These are phyloP conservation scores for Rallus crepitans DNA, from an alignment of 2,797 vertebrate genomes.

Conservation along the genomic window DNA sequence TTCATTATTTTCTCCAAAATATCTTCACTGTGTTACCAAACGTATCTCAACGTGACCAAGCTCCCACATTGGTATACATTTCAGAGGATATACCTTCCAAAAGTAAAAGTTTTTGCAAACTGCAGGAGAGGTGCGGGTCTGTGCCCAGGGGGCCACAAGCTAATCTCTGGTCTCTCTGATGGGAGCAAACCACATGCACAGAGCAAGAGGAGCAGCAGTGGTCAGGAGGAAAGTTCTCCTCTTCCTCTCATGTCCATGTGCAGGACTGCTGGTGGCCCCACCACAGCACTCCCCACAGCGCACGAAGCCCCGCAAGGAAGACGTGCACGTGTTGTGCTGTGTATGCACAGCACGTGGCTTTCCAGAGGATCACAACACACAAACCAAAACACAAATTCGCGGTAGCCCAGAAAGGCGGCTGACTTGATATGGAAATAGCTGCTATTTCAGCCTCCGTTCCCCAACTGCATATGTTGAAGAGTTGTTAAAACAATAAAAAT, in stretches of 20 bases:
- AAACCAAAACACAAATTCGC: background rate
- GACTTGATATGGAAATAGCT: slow-evolving; percentile 27
- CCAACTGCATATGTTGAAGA: background rate
- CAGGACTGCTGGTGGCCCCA: background rate
- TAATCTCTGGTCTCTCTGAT: accelerated
- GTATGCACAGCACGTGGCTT: background rate
- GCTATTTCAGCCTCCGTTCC: background rate
- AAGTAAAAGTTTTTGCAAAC: background rate
- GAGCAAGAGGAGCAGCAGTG: background rate
- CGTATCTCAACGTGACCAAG: accelerated
- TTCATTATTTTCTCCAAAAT: background rate
- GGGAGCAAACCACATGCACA: accelerated
- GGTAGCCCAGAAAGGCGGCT: background rate
- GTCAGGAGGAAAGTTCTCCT: accelerated
- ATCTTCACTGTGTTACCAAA: background rate
- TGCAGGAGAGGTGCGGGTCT: background rate
- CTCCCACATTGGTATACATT: accelerated
- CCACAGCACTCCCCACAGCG: background rate
- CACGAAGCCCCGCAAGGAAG: accelerated
- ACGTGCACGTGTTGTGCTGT: accelerated
- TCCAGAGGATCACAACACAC: background rate
- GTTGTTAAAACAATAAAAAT: slow-evolving; percentile 38
- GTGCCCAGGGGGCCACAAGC: background rate
- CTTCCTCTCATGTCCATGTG: accelerated
- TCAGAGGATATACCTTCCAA: background rate